These are phyloP conservation scores for Napeogenes sylphis DNA, from an alignment of 2,888 invertebrate species.

Conservation along the genomic window DNA sequence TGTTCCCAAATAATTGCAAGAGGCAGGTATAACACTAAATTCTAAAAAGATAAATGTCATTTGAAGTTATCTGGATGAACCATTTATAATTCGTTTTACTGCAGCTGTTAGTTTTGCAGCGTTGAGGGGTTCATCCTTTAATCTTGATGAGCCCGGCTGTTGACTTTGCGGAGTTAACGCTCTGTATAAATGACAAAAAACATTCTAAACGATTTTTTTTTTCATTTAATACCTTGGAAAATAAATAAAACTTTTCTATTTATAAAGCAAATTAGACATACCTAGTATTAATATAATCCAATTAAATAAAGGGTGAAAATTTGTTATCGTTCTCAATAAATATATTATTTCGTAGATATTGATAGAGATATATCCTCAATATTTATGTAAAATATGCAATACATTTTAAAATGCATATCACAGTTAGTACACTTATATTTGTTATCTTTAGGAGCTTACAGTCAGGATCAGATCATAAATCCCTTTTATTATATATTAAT, in stretches of 20 bases:
- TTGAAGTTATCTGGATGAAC: constrained; percentile 42
- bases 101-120: constrained; percentile 37
- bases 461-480: too few species aligned
- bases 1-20: background rate
- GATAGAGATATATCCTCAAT: too few species aligned
- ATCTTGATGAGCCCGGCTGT: constrained; percentile 50
- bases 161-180: constrained; percentile 42
- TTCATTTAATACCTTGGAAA: background rate
- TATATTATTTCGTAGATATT: too few species aligned
- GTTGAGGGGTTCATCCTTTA: constrained; percentile 44
- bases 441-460: too few species aligned
- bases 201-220: constrained; percentile 5
- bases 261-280: too few species aligned
- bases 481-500: too few species aligned
- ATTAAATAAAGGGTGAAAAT: too few species aligned
- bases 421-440: too few species aligned
- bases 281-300: too few species aligned
- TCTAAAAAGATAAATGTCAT: constrained; percentile 25
- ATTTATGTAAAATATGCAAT: too few species aligned
- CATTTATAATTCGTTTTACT: constrained; percentile 49
- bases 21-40: background rate
- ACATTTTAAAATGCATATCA: too few species aligned
- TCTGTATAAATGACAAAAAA: constrained; percentile 28
- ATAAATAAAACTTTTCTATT: background rate
- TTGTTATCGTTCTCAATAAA: too few species aligned